A percentile compares a stretch with the other conserved stretches of the same genome.
These are phyloP conservation scores for Drosophila gunungcola DNA, from an alignment of 1,140 invertebrate genomes.

Conservation along the genomic window DNA sequence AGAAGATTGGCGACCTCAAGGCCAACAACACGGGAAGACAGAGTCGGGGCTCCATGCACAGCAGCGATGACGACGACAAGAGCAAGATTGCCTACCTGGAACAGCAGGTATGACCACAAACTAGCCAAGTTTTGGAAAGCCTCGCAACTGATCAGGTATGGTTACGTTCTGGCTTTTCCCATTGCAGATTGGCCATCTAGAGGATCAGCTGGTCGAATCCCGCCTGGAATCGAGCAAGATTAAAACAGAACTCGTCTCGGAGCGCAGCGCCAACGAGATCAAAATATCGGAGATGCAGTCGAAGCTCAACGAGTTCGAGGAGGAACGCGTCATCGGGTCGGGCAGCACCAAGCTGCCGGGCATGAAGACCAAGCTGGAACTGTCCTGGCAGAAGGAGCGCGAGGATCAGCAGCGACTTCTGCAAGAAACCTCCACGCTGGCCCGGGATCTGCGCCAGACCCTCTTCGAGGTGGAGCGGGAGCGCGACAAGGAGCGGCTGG, in stretches of 20 bases:
- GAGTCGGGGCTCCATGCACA: constrained; percentile 82
- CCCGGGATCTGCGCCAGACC: constrained; percentile 94
- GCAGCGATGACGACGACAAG: constrained; percentile 87
- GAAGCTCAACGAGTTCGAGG: constrained; percentile 95
- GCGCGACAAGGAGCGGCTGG: constrained; percentile 94
- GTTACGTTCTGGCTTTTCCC: too few species aligned
- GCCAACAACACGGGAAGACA: constrained; percentile 84
- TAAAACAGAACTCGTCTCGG: constrained; percentile 95
- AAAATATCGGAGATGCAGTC: constrained; percentile 95
- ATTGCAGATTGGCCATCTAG: constrained; percentile 89
- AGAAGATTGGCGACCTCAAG: constrained; percentile 92
- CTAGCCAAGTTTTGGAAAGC: too few species aligned
- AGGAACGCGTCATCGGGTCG: constrained; percentile 91
- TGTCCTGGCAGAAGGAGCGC: constrained; percentile 98
- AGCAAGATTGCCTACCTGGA: constrained; percentile 89
- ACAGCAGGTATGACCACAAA: constrained; percentile 87
- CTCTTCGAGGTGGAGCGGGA: constrained; percentile 95
- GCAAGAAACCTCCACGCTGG: constrained; percentile 95
- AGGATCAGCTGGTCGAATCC: constrained; percentile 94
- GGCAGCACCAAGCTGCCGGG: constrained; percentile 94
- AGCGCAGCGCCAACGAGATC: constrained; percentile 94
- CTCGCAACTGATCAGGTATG: too few species aligned
- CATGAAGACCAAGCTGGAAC: constrained; percentile 94
- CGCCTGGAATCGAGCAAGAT: constrained; percentile 92
- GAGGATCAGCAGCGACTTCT: constrained; percentile 95